Evolutionary conservation across 2,113 vertebrate species (phyloP).

Genomic region (Corythoichthys haematopterus): DNA sequence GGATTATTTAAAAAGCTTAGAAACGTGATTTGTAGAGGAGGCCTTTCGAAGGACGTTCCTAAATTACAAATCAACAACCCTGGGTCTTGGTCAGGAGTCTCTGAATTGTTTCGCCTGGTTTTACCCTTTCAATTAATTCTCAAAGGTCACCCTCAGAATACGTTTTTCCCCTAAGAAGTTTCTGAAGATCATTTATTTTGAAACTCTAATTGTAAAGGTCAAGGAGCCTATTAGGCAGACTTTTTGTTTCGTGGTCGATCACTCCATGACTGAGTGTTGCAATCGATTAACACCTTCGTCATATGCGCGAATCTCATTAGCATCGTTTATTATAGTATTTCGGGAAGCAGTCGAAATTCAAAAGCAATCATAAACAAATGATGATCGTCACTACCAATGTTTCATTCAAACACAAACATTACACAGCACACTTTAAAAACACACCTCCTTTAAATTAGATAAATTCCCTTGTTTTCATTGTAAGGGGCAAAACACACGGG

Average conservation of each 20-base stretch:
- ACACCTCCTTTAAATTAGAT: too few relatives aligned
- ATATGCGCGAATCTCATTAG: neutral
- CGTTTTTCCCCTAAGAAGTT: neutral
- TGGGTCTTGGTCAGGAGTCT: neutral
- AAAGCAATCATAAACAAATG: constrained; percentile 25
- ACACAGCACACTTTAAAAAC: too few relatives aligned
- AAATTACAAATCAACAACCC: neutral
- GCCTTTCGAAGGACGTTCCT: neutral
- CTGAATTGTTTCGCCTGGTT: neutral
- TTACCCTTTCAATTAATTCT: neutral
- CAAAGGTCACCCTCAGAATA: neutral
- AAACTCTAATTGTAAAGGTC: constrained; percentile 8
- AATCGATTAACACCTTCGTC: neutral
- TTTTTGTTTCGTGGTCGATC: constrained; percentile 7
- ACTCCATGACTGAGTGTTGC: neutral
- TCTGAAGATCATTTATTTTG: neutral
- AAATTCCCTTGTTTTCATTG: too few relatives aligned
- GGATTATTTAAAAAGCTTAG: neutral
- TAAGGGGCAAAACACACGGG: too few relatives aligned
- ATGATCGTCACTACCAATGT: constrained; percentile 24
- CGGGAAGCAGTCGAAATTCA: constrained; percentile 33
- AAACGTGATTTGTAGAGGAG: neutral
- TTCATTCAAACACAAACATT: constrained; percentile 23
- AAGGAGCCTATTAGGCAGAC: neutral
- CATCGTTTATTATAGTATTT: neutral